phyloP scores from a whole-genome alignment of 2,113 vertebrate species.

The Phodopus roborovskii region DNA sequence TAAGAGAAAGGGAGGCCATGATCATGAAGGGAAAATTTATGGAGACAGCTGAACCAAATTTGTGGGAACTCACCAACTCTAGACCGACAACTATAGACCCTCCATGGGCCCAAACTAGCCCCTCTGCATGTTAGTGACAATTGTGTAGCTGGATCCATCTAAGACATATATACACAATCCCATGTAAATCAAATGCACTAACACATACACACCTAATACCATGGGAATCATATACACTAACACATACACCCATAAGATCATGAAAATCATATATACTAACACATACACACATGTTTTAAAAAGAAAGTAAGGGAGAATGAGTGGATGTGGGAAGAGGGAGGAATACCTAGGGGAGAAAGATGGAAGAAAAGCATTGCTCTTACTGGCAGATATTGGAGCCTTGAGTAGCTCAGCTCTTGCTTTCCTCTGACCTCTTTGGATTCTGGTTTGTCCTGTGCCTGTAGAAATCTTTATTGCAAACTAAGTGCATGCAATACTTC shows the following conservation, averaged over 20 bases:
- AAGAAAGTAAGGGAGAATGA: neutral
- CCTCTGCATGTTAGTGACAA: too few species aligned
- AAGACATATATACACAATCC: too few species aligned
- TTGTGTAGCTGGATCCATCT: too few species aligned
- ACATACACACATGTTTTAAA: neutral
- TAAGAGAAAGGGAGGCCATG: too few species aligned
- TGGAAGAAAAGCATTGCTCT: neutral
- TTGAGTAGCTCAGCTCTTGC: neutral
- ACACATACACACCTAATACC: neutral
- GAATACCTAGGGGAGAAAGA: neutral
- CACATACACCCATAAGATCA: neutral
- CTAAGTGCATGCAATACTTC: neutral
- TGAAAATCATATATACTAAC: neutral
- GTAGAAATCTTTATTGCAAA: neutral
- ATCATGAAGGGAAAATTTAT: too few species aligned
- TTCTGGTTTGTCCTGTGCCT: neutral
- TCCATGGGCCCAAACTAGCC: too few species aligned
- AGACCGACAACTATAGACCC: too few species aligned
- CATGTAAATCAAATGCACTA: neutral
- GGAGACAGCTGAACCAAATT: too few species aligned
- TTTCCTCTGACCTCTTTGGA: neutral
- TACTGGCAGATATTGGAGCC: neutral
- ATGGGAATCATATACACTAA: too few species aligned
- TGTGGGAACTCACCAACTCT: too few species aligned
- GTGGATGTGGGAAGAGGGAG: neutral